Evolutionary conservation across 1,140 invertebrate species (phyloP), one percentile per base, ranked within the genome.

Genomic region (Pseudomyrmex sp.): DNA sequence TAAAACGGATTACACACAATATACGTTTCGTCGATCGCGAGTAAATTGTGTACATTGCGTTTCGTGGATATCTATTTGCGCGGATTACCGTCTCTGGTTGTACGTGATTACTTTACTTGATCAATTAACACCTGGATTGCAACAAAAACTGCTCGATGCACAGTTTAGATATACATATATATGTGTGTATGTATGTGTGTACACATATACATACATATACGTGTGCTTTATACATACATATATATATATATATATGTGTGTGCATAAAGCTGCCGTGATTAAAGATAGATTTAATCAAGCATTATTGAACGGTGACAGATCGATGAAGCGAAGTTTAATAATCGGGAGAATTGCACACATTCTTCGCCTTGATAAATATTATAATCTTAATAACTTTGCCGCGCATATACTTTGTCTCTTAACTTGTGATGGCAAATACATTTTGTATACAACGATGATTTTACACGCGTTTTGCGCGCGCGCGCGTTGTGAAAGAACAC

Each of bases 21-120:
- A 70, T 23, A 59, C 76, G 56, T 50, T 72, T 59, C 54, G 48
- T 54, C 52, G 76, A 59, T 58, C 54, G 66, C 54, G 48, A 35
- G 35, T 70, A 79, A 80, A 80, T 70, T 70, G 66, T 59, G 20
- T 35, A 59, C 65, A 69, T 56, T 56, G 63, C 75, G 26, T 56
- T 68, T 56, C 62, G 18, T 35, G 52, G 18, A 79, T 58, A 68
- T 68, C 65, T 70, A 72, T 80, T 80, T 80, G 58, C 44, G 35
- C 54, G 66, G 76, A 80, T 80, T 72, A 80, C 66, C 68, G 70
- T 46, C 52, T 80, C 76, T 46, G 54, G 44, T 59, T 26, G 66
- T 48, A 26, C 54, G 66, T 72, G 76, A 80, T 80, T 72, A 80
- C 76, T 80, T 80, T 59, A 79, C 76, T 79, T 70, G 76, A 79